Conservation (phyloP, 2,113 vertebrate genomes). For the Cololabis saira region DNA sequence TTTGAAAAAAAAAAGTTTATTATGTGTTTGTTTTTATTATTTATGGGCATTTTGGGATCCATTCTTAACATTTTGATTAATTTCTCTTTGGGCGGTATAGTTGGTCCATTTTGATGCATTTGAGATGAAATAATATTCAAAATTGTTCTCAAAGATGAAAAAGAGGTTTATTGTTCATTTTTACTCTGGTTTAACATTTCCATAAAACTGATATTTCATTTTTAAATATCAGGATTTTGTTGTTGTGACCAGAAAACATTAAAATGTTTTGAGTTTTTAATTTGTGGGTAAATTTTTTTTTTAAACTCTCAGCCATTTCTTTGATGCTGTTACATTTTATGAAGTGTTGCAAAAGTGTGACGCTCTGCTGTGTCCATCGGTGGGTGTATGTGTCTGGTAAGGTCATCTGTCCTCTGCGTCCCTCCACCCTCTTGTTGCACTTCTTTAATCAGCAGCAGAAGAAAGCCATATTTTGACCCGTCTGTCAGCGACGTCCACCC, state of each 20-base stretch:
- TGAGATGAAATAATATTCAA: conserved; percentile 34
- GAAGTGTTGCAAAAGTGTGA: conserved; percentile 18
- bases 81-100: conserved; percentile 18
- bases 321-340: conserved; percentile 40
- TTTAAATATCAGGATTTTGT: conserved; percentile 15
- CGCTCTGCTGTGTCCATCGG: conserved; percentile 14
- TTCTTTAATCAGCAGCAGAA: conserved; percentile 83
- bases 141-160: conserved; percentile 8
- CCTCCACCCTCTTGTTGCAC: conserved; percentile 64
- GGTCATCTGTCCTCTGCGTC: conserved; percentile 54
- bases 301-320: conserved; percentile 11
- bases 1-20: conserved; percentile 21
- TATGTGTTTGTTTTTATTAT: conserved; percentile 37
- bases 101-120: conserved; percentile 31
- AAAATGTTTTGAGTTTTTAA: conserved; percentile 61
- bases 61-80: conserved; percentile 8
- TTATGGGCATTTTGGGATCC: conserved; percentile 38
- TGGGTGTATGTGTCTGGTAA: conserved; percentile 32
- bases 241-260: conserved; percentile 61
- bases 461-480: conserved; percentile 77
- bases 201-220: conserved; percentile 21
- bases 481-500: conserved; percentile 73
- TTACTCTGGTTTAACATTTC: conserved; percentile 39
- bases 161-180: conserved; percentile 43
- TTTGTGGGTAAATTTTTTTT: conserved; percentile 18